Percentiles rank a stretch among this genome's conserved stretches.
Conservation (phyloP, 1,140 invertebrate genomes). For the Cotesia glomerata region DNA sequence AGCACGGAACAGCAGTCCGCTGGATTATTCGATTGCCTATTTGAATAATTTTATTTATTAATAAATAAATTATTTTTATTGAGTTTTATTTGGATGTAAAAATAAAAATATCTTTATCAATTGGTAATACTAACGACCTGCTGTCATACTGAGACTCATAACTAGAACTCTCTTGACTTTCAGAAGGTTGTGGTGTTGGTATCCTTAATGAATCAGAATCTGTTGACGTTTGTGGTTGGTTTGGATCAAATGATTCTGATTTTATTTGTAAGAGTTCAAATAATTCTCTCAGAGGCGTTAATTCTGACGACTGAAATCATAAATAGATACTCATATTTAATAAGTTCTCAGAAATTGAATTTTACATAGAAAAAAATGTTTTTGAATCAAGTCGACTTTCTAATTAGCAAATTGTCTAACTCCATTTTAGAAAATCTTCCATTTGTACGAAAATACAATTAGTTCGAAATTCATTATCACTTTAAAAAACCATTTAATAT, state of each 20-base stretch:
- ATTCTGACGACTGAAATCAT: constrained; percentile 72
- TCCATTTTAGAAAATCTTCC: no score
- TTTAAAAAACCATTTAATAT: no score
- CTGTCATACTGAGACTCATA: constrained; percentile 70
- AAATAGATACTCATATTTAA: constrained; percentile 12
- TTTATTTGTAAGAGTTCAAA: constrained; percentile 84
- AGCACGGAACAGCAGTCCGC: constrained; percentile 62
- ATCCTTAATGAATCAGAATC: constrained; percentile 58
- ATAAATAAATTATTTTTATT: background rate
- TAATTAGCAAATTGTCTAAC: no score
- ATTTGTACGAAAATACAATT: no score
- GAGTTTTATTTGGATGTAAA: background rate
- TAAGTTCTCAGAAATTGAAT: background rate
- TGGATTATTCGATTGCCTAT: constrained; percentile 58
- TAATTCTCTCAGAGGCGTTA: constrained; percentile 80
- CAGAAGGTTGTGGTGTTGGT: constrained; percentile 59
- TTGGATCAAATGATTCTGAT: constrained; percentile 69
- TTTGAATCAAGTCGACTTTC: no score
- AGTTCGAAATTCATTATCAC: no score
- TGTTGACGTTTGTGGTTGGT: constrained; percentile 53
- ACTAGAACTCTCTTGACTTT: constrained; percentile 68
- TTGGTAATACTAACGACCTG: constrained; percentile 54
- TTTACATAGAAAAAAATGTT: no score
- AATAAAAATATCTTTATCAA: background rate
- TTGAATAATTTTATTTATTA: background rate